Evolutionary conservation across 92 coral and sea anemone genomes (phyloP).

Genomic region (Anthopleura xanthogrammica): DNA sequence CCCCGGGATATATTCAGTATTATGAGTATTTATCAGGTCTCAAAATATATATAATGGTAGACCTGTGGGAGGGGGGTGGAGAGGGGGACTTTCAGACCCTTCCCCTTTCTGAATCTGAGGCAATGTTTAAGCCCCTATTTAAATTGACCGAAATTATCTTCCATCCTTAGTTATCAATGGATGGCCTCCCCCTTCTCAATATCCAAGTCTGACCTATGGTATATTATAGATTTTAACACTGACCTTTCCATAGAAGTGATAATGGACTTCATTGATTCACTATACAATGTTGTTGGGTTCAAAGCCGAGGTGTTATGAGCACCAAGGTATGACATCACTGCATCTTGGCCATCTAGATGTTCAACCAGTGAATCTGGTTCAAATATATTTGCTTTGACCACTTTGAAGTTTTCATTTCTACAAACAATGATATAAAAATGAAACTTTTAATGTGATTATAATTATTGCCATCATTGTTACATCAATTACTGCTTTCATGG

Average conservation of each 20-base stretch:
- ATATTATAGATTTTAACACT: background rate
- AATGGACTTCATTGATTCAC: constrained; percentile 64
- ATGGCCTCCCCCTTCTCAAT: no score
- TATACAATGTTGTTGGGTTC: constrained; percentile 63
- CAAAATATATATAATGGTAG: no score
- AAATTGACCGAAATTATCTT: no score
- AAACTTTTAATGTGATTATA: background rate
- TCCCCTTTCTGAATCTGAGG: no score
- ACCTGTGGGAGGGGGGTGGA: no score
- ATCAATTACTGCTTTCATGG: background rate
- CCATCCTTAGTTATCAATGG: no score
- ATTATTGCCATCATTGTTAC: background rate
- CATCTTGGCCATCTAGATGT: constrained; percentile 63
- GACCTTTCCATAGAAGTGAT: constrained; percentile 70
- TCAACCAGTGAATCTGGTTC: constrained; percentile 62
- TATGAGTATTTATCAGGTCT: no score
- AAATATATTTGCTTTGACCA: constrained; percentile 65
- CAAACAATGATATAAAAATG: background rate
- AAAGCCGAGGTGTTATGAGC: constrained; percentile 56
- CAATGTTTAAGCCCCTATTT: no score
- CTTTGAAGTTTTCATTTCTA: constrained; percentile 69
- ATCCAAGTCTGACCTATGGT: no score
- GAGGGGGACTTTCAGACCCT: no score
- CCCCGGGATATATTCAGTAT: no score
- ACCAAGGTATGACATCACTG: constrained; percentile 80